These are phyloP conservation scores for Chelonus formosanus DNA, from an alignment of 2,888 invertebrate species.

Conservation along the genomic window DNA sequence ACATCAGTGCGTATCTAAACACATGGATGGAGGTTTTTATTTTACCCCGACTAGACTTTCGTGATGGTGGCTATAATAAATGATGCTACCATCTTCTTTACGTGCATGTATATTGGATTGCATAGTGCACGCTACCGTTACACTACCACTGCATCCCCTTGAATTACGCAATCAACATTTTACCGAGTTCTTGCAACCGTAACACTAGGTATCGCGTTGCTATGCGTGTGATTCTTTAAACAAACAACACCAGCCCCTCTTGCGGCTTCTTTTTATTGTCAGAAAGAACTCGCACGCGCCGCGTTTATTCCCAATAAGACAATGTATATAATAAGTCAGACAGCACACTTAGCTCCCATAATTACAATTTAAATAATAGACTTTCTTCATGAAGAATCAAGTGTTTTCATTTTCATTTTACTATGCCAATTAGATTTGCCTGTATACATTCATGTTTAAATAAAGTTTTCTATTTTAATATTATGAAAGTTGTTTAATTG, in stretches of 20 bases:
- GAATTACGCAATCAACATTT: conserved; percentile 39
- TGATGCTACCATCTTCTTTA: no score
- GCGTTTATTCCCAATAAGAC: conserved; percentile 3
- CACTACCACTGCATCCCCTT: neutral
- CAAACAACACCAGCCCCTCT: conserved; percentile 21
- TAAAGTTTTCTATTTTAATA: no score
- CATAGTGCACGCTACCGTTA: conserved; percentile 13
- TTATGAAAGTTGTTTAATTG: neutral
- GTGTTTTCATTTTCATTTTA: neutral
- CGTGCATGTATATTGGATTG: neutral
- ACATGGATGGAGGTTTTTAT: conserved; percentile 21
- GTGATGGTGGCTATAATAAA: neutral
- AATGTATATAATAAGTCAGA: conserved; percentile 6
- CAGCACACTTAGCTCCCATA: neutral
- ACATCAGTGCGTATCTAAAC: conserved; percentile 41
- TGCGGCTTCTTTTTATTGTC: conserved; percentile 17
- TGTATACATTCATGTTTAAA: no score
- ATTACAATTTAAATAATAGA: neutral
- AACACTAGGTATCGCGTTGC: conserved; percentile 27
- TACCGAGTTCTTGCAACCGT: conserved; percentile 23
- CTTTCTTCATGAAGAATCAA: neutral
- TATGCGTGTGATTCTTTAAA: conserved; percentile 22
- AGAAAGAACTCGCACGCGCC: conserved; percentile 24
- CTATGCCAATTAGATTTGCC: no score
- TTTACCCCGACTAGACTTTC: neutral